These are phyloP conservation scores for Octopus sinensis DNA, from an alignment of 1,140 invertebrate genomes.

Conservation along the genomic window DNA sequence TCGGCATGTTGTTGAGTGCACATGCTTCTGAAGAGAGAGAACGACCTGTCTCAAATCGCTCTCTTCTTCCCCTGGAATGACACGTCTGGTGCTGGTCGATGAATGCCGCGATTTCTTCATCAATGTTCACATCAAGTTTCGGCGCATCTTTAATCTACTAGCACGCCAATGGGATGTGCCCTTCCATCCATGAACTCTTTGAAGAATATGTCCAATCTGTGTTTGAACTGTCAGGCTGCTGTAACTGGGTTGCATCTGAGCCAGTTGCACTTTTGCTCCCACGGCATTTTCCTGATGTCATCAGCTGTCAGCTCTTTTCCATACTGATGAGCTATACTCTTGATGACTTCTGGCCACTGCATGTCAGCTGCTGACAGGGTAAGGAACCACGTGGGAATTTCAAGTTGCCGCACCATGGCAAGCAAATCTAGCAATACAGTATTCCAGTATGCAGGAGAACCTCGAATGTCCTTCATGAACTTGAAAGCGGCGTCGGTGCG, in stretches of 20 bases:
- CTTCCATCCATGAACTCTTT: conserved; percentile 19
- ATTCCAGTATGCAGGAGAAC: conserved; percentile 30
- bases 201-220: conserved; percentile 23
- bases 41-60: too few species aligned
- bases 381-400: conserved; percentile 30
- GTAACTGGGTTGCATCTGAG: conserved; percentile 27
- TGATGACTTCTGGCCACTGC: conserved; percentile 26
- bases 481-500: conserved; percentile 24
- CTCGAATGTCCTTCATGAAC: conserved; percentile 25
- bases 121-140: too few species aligned
- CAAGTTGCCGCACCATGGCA: conserved; percentile 26
- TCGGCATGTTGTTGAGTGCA: too few species aligned
- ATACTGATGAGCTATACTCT: conserved; percentile 22
- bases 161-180: conserved; percentile 23
- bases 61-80: too few species aligned
- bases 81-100: too few species aligned
- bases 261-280: conserved; percentile 22
- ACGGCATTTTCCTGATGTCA: conserved; percentile 17
- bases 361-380: conserved; percentile 30
- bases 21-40: conserved; percentile 4
- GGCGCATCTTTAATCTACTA: neutral
- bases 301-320: conserved; percentile 4
- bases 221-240: conserved; percentile 26
- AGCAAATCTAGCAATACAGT: conserved; percentile 26
- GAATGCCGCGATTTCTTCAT: too few species aligned